Conservation (phyloP, 2,113 vertebrate genomes). For the Sinocyclocheilus anshuiensis region DNA sequence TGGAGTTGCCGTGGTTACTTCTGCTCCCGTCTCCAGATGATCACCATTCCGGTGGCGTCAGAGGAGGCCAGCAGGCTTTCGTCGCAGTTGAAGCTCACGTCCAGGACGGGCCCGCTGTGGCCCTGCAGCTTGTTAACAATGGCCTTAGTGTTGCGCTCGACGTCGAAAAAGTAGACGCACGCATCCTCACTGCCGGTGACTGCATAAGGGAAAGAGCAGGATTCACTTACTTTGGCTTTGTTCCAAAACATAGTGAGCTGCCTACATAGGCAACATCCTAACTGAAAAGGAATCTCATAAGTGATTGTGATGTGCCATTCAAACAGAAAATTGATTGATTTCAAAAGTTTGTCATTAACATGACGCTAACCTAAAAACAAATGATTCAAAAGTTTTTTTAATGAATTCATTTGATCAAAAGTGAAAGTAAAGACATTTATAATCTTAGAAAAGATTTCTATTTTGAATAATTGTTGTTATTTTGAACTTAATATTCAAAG, state of each 20-base stretch:
- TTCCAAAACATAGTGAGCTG: neutral
- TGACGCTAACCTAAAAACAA: neutral
- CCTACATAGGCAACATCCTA: neutral
- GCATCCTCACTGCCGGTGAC: constrained; percentile 93
- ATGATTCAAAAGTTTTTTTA: neutral
- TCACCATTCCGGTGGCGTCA: constrained; percentile 91
- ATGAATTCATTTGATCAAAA: neutral
- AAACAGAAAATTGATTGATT: neutral
- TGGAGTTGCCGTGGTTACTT: constrained; percentile 71
- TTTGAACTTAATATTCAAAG: neutral
- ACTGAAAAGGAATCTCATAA: neutral
- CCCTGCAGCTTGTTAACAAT: constrained; percentile 94
- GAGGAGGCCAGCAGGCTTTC: constrained; percentile 93
- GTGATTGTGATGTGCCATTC: too few relatives aligned
- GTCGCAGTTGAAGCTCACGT: constrained; percentile 95
- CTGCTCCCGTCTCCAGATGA: constrained; percentile 93
- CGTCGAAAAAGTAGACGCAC: constrained; percentile 94
- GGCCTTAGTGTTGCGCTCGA: constrained; percentile 89
- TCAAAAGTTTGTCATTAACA: neutral
- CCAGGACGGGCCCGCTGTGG: constrained; percentile 87
- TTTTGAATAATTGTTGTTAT: neutral
- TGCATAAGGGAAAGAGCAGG: constrained; percentile 56
- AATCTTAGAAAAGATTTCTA: neutral
- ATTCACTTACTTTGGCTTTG: neutral
- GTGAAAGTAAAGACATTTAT: neutral